phyloP scores from a whole-genome alignment of 2,888 invertebrate species.

The Perizoma flavofasciatum region DNA sequence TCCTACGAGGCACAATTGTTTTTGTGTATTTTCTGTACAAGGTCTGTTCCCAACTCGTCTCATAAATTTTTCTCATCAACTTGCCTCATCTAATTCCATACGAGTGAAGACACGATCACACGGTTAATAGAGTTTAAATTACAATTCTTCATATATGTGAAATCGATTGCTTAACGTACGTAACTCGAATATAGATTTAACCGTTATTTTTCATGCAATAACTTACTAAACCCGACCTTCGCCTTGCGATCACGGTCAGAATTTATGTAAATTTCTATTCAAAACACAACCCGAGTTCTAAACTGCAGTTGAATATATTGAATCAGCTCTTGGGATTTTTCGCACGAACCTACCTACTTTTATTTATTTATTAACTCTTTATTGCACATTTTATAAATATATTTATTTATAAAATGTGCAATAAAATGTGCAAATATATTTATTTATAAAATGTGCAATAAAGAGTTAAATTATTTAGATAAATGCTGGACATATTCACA shows the following conservation, averaged over 20 bases:
- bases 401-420: no score
- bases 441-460: no score
- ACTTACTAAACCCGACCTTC: slow-evolving; percentile 14
- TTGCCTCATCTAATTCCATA: background rate
- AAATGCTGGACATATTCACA: no score
- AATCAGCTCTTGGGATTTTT: no score
- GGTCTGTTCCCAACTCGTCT: background rate
- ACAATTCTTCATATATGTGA: slow-evolving; percentile 5
- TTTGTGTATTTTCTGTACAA: no score
- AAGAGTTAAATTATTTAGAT: no score
- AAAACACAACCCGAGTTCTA: slow-evolving; percentile 1
- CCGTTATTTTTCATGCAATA: slow-evolving; percentile 16
- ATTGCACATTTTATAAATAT: no score
- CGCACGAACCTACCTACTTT: no score
- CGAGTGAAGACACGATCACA: slow-evolving; percentile 1
- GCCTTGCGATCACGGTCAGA: slow-evolving; percentile 2
- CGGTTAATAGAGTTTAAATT: slow-evolving; percentile 3
- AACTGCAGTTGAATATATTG: slow-evolving; percentile 3
- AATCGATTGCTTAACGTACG: slow-evolving; percentile 15
- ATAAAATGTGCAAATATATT: no score
- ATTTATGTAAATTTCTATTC: slow-evolving; percentile 9
- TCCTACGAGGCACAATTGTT: no score
- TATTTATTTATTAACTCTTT: no score
- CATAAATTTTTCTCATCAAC: background rate
- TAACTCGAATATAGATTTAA: slow-evolving; percentile 22